Evolutionary conservation across 2,888 invertebrate species (phyloP), one percentile per base, ranked within the genome.

Genomic region (Unio pictorum): DNA sequence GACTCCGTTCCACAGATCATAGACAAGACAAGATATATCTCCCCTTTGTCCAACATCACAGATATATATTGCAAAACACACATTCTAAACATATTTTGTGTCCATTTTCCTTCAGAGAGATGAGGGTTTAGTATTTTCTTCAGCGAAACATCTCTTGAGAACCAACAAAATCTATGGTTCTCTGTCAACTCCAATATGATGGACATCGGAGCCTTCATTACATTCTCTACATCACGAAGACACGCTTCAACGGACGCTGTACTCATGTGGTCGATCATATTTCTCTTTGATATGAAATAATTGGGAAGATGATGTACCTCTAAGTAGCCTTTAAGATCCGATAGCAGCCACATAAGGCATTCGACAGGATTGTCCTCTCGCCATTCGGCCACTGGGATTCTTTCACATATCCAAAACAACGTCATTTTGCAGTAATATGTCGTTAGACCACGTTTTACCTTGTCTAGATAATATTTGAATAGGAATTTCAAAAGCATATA

Each of bases 381-480:
- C 63, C 63, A 68, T 34, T 58, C n/a, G 15, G 63, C 28, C 28
- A 57, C 18, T 18, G 23, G 58, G 15, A 63, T 57, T 23, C 20
- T 64, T 45, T 68, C 68, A 58, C 68, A 68, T 2, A 56, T 45
- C 18, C 58, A 18, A 28, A 64, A 68, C 20, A 68, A 54, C 26
- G 56, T 63, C 34, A 64, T 68, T 63, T 68, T 68, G 20, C 58
- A 56, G 30, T 68, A 64, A 34, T 68, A 68, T 15, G 63, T 64
- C n/a, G 63, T 63, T 11, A 68, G 56, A 45, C 68, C 68, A n/a
- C 62, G 58, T 23, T 68, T 62, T 17, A 54, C 45, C 18, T 63
- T 68, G 54, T 64, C 58, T 5, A 68, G 30, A 17, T 18, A 15
- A 26, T 34, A 58, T 23, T 63, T 68, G 26, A 58, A 58, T 8